Evolutionary conservation across 2,797 vertebrate species (phyloP), one percentile per base, ranked within the genome.

Genomic region (Garrulus glandarius): DNA sequence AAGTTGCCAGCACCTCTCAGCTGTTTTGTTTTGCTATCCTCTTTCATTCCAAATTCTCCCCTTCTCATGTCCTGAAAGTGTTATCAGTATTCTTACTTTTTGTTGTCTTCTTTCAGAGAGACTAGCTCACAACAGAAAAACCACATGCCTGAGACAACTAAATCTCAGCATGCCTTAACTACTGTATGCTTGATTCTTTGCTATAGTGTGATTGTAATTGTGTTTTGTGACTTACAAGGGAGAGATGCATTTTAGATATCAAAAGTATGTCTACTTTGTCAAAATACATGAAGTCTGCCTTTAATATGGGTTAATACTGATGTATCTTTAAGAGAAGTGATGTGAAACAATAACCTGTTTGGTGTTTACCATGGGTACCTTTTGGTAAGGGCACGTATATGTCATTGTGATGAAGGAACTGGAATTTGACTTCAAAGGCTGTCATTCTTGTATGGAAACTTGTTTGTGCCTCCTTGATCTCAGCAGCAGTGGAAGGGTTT

Each of bases 171-270:
- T 22, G 29, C 41, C 44, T 50, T 34, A 50, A 46, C 30, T 49
- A 17, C 27, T 55, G 3, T 24, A 7, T 57, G 59, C 43, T 68
- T 78, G 55, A 57, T 79, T 59, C 21, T 87, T 82, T 46, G 37
- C 27, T 57, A 0, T 13, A 61, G 26, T 15, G 27, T 69, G 26
- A 26, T 15, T 15, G 6, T 43, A 52, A 4, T 0, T 18, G 18
- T 60, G 29, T 46, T 39, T 70, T 43, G 27, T 74, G 74, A 50
- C 47, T 6, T 2, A 47, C 46, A 47, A 47, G 46, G 46, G 13
- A 15, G 23, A 47, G 23, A 47, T 47, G 46, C 46, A 26, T 47
- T 47, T 47, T 60, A 69, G 30, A 13, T 57, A 47, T 18, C 15
- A 41, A 16, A 46, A 90, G 7, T 27, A 6, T 24, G 23, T n/a